Evolutionary conservation across 2,888 invertebrate genomes (phyloP).

Genomic region (Drosophila macrospina): DNA sequence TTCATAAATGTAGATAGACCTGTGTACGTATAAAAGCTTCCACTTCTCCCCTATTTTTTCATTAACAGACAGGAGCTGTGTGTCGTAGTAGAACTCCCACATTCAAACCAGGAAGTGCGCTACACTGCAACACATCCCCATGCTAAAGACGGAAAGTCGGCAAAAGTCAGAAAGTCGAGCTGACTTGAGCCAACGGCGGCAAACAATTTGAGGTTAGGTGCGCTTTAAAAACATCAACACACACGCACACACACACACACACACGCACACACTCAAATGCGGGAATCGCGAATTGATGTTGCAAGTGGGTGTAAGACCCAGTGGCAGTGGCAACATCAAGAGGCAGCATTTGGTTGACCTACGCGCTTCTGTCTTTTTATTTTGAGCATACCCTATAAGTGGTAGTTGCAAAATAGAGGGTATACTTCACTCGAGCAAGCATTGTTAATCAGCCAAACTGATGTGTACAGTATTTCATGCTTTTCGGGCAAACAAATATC

Average conservation of each 20-base stretch:
- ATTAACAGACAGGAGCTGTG: constrained; percentile 63
- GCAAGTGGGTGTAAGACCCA: constrained; percentile 21
- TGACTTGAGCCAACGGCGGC: constrained; percentile 36
- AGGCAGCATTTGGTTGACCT: constrained; percentile 45
- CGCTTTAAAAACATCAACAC: constrained; percentile 28
- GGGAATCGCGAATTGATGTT: constrained; percentile 19
- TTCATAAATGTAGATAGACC: constrained; percentile 38
- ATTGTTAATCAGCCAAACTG: too few species aligned
- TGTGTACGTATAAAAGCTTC: constrained; percentile 8
- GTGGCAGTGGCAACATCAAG: constrained; percentile 34
- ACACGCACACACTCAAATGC: not conserved
- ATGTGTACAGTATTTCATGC: too few species aligned
- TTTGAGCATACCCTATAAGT: constrained; percentile 4
- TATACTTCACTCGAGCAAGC: not conserved
- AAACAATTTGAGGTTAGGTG: constrained; percentile 53
- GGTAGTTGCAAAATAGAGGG: not conserved
- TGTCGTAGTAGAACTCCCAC: constrained; percentile 33
- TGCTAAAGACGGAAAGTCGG: constrained; percentile 11
- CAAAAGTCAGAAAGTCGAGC: constrained; percentile 35
- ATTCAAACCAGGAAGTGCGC: constrained; percentile 71
- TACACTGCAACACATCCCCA: constrained; percentile 58
- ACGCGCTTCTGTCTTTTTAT: constrained; percentile 27
- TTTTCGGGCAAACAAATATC: too few species aligned
- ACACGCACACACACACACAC: constrained; percentile 4
- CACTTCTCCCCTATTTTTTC: constrained; percentile 39